These are phyloP conservation scores for Pristis pectinata DNA, from an alignment of 2,797 vertebrate genomes.

Conservation along the genomic window DNA sequence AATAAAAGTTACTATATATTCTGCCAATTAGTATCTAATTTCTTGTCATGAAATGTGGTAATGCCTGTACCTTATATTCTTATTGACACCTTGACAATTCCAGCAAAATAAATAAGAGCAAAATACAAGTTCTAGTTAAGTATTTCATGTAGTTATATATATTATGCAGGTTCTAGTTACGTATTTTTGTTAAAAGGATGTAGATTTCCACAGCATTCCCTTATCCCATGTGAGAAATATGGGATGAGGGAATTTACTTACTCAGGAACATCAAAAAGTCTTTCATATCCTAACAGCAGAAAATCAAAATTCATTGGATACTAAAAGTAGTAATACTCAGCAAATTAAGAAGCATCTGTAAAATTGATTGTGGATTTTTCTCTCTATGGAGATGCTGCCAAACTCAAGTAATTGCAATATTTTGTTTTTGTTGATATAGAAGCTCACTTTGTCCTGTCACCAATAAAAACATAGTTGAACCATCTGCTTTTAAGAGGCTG, in stretches of 20 bases:
- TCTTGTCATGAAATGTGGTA: neutral
- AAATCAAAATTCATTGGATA: neutral
- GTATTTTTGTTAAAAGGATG: neutral
- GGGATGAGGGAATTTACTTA: neutral
- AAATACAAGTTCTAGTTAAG: neutral
- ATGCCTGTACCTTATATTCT: neutral
- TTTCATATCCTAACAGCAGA: neutral
- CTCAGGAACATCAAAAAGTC: too few species aligned
- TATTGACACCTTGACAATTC: neutral
- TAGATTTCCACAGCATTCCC: neutral
- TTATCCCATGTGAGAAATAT: too few species aligned
- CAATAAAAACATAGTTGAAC: neutral
- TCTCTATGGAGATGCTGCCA: neutral
- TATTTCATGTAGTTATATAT: too few species aligned
- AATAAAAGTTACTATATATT: neutral
- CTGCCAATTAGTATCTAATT: neutral
- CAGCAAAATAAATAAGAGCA: neutral
- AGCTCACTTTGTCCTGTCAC: neutral
- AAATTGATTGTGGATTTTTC: neutral
- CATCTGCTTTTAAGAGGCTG: neutral
- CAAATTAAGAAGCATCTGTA: neutral
- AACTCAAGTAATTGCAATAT: neutral
- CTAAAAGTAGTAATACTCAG: neutral
- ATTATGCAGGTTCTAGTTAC: too few species aligned
- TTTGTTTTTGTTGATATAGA: neutral